Conservation (phyloP, 2,113 vertebrate species). For the Laticauda laticaudata region DNA sequence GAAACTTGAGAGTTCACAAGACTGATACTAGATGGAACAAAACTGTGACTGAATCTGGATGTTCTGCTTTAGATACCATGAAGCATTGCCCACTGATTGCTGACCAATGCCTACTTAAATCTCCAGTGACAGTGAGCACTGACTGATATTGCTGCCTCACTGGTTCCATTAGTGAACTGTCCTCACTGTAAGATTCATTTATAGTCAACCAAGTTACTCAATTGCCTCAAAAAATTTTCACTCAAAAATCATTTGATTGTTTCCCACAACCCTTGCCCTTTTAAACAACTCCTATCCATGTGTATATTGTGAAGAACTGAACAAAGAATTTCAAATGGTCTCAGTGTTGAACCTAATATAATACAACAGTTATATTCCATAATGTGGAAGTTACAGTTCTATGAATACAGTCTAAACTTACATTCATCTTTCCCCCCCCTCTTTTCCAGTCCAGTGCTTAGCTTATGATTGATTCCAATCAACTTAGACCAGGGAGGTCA, state of each 20-base stretch:
- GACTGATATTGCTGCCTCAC: background rate
- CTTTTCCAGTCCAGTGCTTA: background rate
- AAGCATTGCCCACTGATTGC: background rate
- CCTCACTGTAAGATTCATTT: background rate
- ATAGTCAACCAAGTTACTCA: background rate
- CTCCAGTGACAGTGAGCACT: background rate
- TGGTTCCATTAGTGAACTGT: background rate
- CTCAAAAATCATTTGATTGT: background rate
- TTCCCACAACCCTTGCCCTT: background rate
- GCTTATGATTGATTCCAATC: background rate
- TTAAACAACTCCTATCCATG: no score
- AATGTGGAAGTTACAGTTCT: background rate
- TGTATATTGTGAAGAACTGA: background rate
- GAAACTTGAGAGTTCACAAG: no score
- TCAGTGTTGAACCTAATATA: background rate
- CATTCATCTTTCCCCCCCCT: accelerated
- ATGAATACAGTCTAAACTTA: background rate
- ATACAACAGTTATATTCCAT: background rate
- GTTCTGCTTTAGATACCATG: no score
- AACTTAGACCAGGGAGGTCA: background rate
- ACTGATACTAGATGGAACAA: no score
- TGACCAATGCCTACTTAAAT: background rate
- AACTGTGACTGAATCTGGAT: no score
- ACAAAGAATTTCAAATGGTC: background rate
- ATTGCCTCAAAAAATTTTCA: background rate